phyloP scores from a whole-genome alignment of 2,113 vertebrate genomes.

The Cyprinus carpio region DNA sequence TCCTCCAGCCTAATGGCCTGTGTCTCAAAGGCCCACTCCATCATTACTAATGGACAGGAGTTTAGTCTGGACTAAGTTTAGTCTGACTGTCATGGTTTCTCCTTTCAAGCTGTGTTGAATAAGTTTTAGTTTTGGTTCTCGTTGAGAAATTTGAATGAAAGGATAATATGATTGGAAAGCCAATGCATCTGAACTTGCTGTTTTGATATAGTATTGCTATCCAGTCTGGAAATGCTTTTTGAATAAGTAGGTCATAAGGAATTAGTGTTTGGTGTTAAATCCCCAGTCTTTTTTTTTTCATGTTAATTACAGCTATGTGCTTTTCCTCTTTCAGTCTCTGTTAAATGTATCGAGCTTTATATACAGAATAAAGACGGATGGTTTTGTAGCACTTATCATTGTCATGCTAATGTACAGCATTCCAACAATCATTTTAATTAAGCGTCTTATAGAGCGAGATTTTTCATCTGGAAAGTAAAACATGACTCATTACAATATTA shows the following conservation, averaged over 20 bases:
- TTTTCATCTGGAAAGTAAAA: constrained; percentile 42
- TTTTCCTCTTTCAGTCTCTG: not conserved
- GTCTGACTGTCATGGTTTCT: constrained; percentile 23
- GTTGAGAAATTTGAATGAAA: not conserved
- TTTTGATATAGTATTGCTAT: not conserved
- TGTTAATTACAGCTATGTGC: constrained; percentile 33
- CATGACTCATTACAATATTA: constrained; percentile 30
- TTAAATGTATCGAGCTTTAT: constrained; percentile 15
- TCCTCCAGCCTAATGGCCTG: constrained; percentile 53
- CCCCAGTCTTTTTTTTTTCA: constrained; percentile 28
- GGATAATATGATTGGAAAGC: not conserved
- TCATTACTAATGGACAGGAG: constrained; percentile 58
- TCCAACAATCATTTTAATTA: constrained; percentile 41
- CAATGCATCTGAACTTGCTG: not conserved
- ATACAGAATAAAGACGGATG: not conserved
- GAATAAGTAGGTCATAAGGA: constrained; percentile 36
- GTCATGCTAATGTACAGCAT: constrained; percentile 27
- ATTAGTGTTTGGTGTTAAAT: constrained; percentile 37
- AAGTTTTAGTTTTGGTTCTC: not conserved
- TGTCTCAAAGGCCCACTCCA: constrained; percentile 53
- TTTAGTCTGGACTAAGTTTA: constrained; percentile 51
- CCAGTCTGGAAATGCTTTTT: not conserved
- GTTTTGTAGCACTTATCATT: constrained; percentile 38
- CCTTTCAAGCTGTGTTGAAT: not conserved
- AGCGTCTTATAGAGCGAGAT: constrained; percentile 23